Base-by-base conservation (phyloP, 2,888 invertebrate species). In the Congeria kusceri region DNA sequence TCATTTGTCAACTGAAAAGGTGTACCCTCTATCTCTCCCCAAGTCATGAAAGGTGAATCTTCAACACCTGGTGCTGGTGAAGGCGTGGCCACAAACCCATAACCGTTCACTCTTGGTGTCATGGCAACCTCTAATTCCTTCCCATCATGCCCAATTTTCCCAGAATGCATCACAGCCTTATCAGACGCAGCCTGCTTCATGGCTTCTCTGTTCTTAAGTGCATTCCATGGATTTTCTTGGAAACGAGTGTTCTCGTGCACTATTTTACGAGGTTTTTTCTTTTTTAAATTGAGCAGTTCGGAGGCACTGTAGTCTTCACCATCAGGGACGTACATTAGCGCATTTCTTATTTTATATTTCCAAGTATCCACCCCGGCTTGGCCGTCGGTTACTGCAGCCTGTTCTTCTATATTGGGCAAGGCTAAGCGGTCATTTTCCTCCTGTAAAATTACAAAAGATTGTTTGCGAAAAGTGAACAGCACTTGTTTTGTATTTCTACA, bases 11-110 rank as follows among this genome's bases (percentile, higher is more conserved):
- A 94, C 44, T 98, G 95, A 92, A 98, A 98, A 1, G 99, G 99
- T 0, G 99, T 99, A 25, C 99, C 98, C 92, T 99, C 99, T 73
- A 99, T 98, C 94, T 98, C 97, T 86, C 99, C 99, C 99, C 99
- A 99, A 0, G 99, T 99, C 98, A 99, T 99, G 79, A 99, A 94
- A 1, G 99, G 99, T 29, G 98, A 98, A 81, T 96, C 97, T 80
- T 96, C 96, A 67, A 95, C 91, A 0, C 91, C 92, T 0, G 99
- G 99, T 53, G 96, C 95, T 0, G 98, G 98, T 0, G 98, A 97
- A 0, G 99, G 98, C 0, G 98, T 97, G 68, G 95, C 95, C 28
- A 99, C 95, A 88, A 97, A 95, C 85, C 96, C 95, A 92, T 96
- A 97, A 0, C 97, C 96, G 83, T 96, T 95, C 1, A 97, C 94